Evolutionary conservation across 2,888 invertebrate species (phyloP), one percentile per base, ranked within the genome.

Genomic region (Mantis religiosa): DNA sequence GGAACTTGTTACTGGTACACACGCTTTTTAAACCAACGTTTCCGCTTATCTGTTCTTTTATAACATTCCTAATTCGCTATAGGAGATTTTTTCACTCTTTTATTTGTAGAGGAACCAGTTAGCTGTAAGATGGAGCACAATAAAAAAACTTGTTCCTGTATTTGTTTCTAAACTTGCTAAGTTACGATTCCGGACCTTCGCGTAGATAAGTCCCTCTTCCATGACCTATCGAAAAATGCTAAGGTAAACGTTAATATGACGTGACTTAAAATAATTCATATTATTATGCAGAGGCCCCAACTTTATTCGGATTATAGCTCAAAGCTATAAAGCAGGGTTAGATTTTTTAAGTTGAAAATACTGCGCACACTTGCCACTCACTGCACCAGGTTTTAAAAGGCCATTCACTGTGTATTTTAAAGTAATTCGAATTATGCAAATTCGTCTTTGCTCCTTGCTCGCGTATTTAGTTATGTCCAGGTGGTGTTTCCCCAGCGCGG

Each of bases 351-450:
- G 84, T 84, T 30, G 30, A 84, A 84, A 84, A 30, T 84, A 84
- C 30, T 84, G 84, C 84, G 54, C 54, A 71, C 54, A 71, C 54
- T 71, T 71, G 54, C 54, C 54, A 71, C 54, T 71, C 54, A 71
- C 54, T 71, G 54, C 54, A 71, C 54, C 3, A 71, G 54, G 54
- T 71, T 71, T 71, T 71, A 71, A 71, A 71, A 28, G 83, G 28
- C 34, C 28, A 28, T 84, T 25, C 25, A 28, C 15, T 84, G 84
- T 84, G 30, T 84, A 84, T 84, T 28, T 28, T 28, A 28, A 84
- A 84, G 84, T 84, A 84, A 84, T 84, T 28, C 84, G 84, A 84
- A 84, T 84, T 84, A 84, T 84, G 84, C 84, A 28, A 84, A 84
- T 84, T 25, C 34, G 15, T 20, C 54, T 25, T 71, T 71, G 54